A percentile compares a stretch with the other conserved stretches of the same genome.
Evolutionary conservation across 2,797 vertebrate genomes (phyloP).

Genomic region (Sitta carolinensis): DNA sequence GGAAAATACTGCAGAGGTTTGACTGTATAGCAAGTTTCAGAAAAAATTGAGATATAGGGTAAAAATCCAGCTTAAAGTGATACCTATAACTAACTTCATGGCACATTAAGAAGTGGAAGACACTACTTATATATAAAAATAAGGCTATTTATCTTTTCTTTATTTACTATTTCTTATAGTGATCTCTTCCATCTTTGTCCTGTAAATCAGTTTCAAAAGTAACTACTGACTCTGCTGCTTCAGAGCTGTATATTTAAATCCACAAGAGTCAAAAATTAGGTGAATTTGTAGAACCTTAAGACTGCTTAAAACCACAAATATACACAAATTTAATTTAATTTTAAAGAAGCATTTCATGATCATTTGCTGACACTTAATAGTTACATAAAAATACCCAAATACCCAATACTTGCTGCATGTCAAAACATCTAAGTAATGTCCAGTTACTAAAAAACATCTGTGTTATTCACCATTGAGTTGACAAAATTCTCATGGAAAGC

Average conservation of each 20-base stretch:
- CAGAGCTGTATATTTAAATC: neutral
- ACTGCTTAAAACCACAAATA: neutral
- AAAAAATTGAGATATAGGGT: neutral
- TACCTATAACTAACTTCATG: neutral
- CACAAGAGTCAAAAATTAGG: neutral
- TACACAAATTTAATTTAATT: neutral
- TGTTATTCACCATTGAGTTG: neutral
- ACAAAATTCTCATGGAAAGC: slow-evolving; percentile 13
- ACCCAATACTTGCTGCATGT: neutral
- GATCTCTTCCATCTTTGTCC: neutral
- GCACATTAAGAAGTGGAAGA: neutral
- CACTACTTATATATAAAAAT: neutral
- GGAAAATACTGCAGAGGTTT: neutral
- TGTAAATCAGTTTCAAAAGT: neutral
- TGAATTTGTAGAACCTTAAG: neutral
- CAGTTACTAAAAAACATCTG: neutral
- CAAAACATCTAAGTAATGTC: neutral
- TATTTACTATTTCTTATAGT: neutral
- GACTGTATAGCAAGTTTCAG: neutral
- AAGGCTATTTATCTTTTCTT: neutral
- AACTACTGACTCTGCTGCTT: neutral
- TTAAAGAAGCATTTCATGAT: neutral
- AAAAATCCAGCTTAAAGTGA: neutral
- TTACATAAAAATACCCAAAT: neutral
- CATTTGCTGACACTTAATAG: neutral